phyloP scores from a whole-genome alignment of 2,888 invertebrate species.

The Tryphoninae sp. region DNA sequence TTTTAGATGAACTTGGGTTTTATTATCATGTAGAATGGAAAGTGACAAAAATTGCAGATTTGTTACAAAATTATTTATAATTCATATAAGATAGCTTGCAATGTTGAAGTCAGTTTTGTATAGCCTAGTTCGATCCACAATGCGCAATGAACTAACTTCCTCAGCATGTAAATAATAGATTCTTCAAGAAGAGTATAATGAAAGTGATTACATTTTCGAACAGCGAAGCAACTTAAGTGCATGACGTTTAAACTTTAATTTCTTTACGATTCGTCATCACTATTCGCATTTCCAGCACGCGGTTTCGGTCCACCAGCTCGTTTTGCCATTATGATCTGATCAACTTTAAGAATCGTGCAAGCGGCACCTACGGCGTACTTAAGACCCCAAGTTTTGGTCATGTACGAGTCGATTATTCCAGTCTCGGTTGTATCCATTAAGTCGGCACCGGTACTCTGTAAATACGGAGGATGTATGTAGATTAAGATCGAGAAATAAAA shows the following conservation, averaged over 20 bases:
- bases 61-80: conserved; percentile 37
- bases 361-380: conserved; percentile 98
- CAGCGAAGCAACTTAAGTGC: conserved; percentile 7
- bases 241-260: neutral
- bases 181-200: conserved; percentile 41
- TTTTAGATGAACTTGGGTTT: conserved; percentile 47
- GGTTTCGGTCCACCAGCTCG: conserved; percentile 97
- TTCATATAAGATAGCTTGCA: conserved; percentile 36
- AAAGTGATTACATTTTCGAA: conserved; percentile 32
- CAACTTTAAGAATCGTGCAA: conserved; percentile 94
- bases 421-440: conserved; percentile 90
- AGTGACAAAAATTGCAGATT: conserved; percentile 48
- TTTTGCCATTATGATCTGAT: conserved; percentile 99
- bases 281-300: conserved; percentile 84
- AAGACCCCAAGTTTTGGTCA: conserved; percentile 95
- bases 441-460: conserved; percentile 84
- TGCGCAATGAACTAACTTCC: conserved; percentile 27
- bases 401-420: conserved; percentile 91
- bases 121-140: conserved; percentile 22
- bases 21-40: conserved; percentile 57
- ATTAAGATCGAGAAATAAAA: neutral
- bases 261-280: conserved; percentile 86
- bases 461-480: conserved; percentile 30
- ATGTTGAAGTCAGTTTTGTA: conserved; percentile 10
- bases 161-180: conserved; percentile 31